Base-by-base conservation (phyloP, 2,113 vertebrate genomes). In the Sinocyclocheilus anophthalmus region DNA sequence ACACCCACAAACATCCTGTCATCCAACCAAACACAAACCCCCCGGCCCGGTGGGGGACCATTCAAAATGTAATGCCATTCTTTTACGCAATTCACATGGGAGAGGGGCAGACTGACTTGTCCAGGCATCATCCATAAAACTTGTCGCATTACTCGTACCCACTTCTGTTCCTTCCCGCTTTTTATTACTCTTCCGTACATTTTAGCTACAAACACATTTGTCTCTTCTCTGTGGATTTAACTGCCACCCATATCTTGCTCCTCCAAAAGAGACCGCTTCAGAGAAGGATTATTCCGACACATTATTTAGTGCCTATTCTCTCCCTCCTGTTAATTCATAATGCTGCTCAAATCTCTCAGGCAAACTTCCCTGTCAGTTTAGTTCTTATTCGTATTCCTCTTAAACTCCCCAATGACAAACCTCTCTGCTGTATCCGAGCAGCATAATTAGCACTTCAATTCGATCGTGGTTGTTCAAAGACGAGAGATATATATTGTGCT, bases 201-300 rank as follows among this genome's bases (percentile, higher is more conserved):
- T 89, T 92, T 86, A 92, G 91, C 89, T 85, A 83, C 80, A 70
- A 83, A 75, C 78, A 45, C 85, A 77, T 48, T 0, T 42, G 72
- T 85, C 0, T 83, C 24, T 26, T 85, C 75, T 89, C 88, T 16
- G 80, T 85, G 80, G 91, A 90, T 91, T 92, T 88, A 70, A n/a
- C 89, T 87, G 89, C 90, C 85, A 90, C 91, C 86, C 89, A 86
- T 77, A 91, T 89, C 90, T 91, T 90, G 91, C 70, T 76, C 33
- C 16, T 77, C 77, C 86, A 86, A 93, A 94, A 92, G 89, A 90
- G 91, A 89, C 87, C 78, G 90, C 91, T 87, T 72, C 82, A 86
- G 90, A 91, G 90, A 89, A 88, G 92, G 93, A 94, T 94, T 93
- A 92, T 93, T 92, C 86, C 88, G 89, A 91, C 57, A 86, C 85